Evolutionary conservation across 1,140 invertebrate genomes (phyloP).

Genomic region (Neocloeon triangulifer): DNA sequence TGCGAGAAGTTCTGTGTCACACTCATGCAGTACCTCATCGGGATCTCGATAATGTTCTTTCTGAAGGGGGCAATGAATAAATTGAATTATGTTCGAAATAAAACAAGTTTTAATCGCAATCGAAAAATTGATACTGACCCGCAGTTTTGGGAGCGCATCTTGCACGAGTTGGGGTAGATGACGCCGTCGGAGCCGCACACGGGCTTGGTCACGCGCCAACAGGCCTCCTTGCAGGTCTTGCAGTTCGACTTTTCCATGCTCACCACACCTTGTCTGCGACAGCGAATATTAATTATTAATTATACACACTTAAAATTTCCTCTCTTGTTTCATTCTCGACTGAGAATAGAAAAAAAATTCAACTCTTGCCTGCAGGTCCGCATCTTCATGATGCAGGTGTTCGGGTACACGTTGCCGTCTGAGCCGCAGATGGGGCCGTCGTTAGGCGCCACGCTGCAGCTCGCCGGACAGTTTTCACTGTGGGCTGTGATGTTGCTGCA

Average conservation of each 20-base stretch:
- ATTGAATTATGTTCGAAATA: too few relatives aligned
- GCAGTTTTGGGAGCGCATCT: slow-evolving; percentile 81
- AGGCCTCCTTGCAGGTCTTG: slow-evolving; percentile 72
- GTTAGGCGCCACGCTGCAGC: slow-evolving; percentile 55
- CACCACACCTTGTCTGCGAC: slow-evolving; percentile 26
- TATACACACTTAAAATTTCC: too few relatives aligned
- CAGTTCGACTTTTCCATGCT: slow-evolving; percentile 69
- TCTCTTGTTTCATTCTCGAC: too few relatives aligned
- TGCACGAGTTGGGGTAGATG: slow-evolving; percentile 75
- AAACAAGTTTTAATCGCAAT: too few relatives aligned
- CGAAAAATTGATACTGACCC: too few relatives aligned
- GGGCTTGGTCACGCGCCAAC: slow-evolving; percentile 67
- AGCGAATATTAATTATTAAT: too few relatives aligned
- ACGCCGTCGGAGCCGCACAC: slow-evolving; percentile 82
- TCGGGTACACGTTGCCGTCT: slow-evolving; percentile 82
- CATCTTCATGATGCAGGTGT: slow-evolving; percentile 79
- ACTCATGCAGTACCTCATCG: slow-evolving; percentile 64
- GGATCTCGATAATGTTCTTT: slow-evolving; percentile 76
- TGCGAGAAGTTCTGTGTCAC: too few relatives aligned
- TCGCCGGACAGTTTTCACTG: slow-evolving; percentile 66
- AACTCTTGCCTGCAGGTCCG: slow-evolving; percentile 70
- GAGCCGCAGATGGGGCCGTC: slow-evolving; percentile 79
- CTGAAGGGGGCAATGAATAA: too few relatives aligned
- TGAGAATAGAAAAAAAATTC: too few relatives aligned
- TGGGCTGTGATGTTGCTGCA: slow-evolving; percentile 75